phyloP scores from a whole-genome alignment of 2,113 vertebrate species.

The Nesoenas mayeri region DNA sequence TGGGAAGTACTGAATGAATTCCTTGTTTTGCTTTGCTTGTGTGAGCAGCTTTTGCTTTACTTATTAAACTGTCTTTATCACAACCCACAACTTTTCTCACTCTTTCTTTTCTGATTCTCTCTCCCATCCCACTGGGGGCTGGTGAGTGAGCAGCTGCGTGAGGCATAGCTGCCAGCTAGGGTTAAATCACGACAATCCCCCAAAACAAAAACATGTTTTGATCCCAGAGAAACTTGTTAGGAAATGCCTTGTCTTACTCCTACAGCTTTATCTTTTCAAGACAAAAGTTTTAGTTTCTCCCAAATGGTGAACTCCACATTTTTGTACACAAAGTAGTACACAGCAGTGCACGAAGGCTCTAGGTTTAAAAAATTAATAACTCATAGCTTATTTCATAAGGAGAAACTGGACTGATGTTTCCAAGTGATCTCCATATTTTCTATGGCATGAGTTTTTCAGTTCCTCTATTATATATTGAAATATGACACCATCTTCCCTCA shows the following conservation, averaged over 20 bases:
- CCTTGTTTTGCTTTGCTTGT: too few relatives aligned
- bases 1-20: too few relatives aligned
- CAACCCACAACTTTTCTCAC: too few relatives aligned
- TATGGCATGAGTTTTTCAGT: neutral
- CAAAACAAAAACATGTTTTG: neutral
- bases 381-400: neutral
- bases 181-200: neutral
- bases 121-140: too few relatives aligned
- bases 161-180: too few relatives aligned
- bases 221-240: neutral
- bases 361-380: neutral
- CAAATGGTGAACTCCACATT: neutral
- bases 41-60: too few relatives aligned
- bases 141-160: too few relatives aligned
- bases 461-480: neutral
- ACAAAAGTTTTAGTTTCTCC: neutral
- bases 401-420: neutral
- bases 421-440: neutral
- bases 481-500: neutral
- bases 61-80: too few relatives aligned
- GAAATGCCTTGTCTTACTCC: neutral
- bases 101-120: too few relatives aligned
- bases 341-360: neutral
- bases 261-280: neutral
- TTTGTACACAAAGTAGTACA: neutral